These are phyloP conservation scores for Chionis minor DNA, from an alignment of 2,113 vertebrate species.

Conservation along the genomic window DNA sequence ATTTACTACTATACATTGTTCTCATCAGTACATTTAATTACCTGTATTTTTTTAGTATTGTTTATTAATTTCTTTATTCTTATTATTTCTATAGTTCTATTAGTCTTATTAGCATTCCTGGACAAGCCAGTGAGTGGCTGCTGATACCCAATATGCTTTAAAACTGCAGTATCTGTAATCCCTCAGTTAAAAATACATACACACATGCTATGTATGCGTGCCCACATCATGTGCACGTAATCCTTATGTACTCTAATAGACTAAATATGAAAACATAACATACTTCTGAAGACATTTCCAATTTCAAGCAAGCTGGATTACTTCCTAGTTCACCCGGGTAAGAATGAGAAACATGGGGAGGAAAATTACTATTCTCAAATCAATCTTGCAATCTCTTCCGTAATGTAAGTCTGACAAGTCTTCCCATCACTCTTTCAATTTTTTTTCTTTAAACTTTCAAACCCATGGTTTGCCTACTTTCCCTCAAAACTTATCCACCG, in stretches of 20 bases:
- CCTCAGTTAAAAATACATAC: not conserved
- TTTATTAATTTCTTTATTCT: not conserved
- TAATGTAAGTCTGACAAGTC: not conserved
- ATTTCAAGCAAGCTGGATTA: not conserved
- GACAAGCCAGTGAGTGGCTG: not conserved
- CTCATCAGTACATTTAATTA: not conserved
- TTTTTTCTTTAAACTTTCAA: not conserved
- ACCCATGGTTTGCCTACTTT: not conserved
- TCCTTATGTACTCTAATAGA: not conserved
- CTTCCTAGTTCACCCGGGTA: not conserved
- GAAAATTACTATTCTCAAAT: not conserved
- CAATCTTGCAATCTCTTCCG: not conserved
- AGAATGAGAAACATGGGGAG: not conserved
- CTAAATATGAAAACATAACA: not conserved
- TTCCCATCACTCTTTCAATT: not conserved
- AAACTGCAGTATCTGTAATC: not conserved
- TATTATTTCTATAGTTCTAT: not conserved
- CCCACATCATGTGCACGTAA: not conserved
- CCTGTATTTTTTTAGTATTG: not conserved
- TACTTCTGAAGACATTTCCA: not conserved
- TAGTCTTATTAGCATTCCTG: not conserved
- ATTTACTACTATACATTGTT: not conserved
- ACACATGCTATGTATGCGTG: fast-evolving
- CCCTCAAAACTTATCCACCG: not conserved
- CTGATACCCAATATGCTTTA: not conserved